Percentiles rank a stretch among this genome's conserved stretches.
These are phyloP conservation scores for Plagiodera versicolora DNA, from an alignment of 2,888 invertebrate genomes.

Conservation along the genomic window DNA sequence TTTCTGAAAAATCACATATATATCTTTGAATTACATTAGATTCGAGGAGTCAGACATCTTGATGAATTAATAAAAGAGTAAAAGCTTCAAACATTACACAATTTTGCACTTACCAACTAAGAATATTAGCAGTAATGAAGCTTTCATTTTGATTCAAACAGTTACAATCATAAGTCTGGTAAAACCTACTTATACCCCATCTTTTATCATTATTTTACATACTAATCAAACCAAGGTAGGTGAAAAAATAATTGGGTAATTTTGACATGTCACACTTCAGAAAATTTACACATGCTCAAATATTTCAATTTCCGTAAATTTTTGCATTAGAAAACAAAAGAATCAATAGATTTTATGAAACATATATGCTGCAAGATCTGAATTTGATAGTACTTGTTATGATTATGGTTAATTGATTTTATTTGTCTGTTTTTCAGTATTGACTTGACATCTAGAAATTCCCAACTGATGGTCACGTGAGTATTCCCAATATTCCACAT, in stretches of 20 bases:
- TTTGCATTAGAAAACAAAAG: neutral
- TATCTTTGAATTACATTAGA: too few species aligned
- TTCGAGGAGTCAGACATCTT: too few species aligned
- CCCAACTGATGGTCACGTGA: constrained; percentile 4
- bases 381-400: too few species aligned
- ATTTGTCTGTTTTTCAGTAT: constrained; percentile 3
- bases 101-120: neutral
- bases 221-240: neutral
- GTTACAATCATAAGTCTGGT: neutral
- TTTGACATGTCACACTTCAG: neutral
- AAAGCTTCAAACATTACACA: too few species aligned
- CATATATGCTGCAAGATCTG: too few species aligned
- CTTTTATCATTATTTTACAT: constrained; percentile 1
- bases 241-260: constrained; percentile 1
- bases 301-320: neutral
- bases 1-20: too few species aligned
- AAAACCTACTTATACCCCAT: constrained; percentile 7
- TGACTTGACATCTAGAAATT: neutral
- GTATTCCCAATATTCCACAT: constrained; percentile 1
- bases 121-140: neutral
- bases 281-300: neutral
- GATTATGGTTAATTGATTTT: too few species aligned
- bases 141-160: neutral
- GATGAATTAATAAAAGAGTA: too few species aligned
- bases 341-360: too few species aligned